Evolutionary conservation across 2,888 invertebrate species (phyloP), one percentile per base, ranked within the genome.

Genomic region (Campaea margaritaria): DNA sequence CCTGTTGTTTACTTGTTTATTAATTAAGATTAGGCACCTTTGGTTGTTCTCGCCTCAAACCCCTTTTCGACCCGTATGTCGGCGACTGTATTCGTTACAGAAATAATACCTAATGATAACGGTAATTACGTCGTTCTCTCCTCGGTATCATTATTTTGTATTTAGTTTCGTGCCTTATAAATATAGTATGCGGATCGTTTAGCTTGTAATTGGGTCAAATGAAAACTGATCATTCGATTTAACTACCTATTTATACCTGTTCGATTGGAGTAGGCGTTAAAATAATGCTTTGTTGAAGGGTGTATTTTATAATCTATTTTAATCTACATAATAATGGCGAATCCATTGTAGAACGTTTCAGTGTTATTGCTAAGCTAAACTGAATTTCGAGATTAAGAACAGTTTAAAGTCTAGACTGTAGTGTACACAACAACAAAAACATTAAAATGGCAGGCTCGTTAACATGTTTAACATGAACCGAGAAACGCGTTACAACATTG

Each of bases 1-100:
- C 79, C 78, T 82, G 78, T 75, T 87, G 87, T 89, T 86, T 87
- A 77, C 85, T 78, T 81, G 79, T 80, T 79, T 81, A 83, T 82
- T 86, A 84, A 86, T 86, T 87, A 84, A 82, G 82, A 83, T 83
- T 82, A 76, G 74, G 73, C 70, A 78, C 75, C 74, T 72, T 73
- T 74, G 72, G 67, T 75, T 78, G 75, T 75, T 81, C 73, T 75
- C 70, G 68, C 63, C 70, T 65, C 64, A 65, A 74, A 71, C 73
- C 76, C 54, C 71, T 70, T 78, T 79, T 75, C 63, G 68, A 66
- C 62, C 64, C 69, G 65, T 66, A 68, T 74, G 74, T 69, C 65
- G 68, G 61, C 61, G 62, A 68, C 67, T 65, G 72, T 75, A 72
- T 72, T 77, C 64, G 68, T 67, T 65, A 63, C 65, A 54, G 61